Evolutionary conservation across 30 jellyfish, hydroid and myxozoan genomes (phyloP), one percentile per base, ranked within the genome.

Genomic region (Haliclystus octoradiatus): DNA sequence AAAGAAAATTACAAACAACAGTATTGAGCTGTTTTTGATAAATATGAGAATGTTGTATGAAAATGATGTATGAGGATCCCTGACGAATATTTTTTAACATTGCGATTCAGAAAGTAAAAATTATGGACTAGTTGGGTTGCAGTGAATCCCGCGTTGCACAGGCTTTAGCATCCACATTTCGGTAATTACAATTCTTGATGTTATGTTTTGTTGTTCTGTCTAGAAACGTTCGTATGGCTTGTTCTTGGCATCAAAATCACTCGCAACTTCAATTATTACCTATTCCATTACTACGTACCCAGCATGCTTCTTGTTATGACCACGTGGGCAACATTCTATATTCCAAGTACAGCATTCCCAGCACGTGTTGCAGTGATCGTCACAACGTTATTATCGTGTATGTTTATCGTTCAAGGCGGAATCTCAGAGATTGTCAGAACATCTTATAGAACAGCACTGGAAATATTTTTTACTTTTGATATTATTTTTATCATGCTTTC

Each of bases 281-380:
- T 77, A 57, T 77, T 65, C 50, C 91, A 77, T 50, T 78, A 65
- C 3, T 77, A 77, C 72, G 31, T 77, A 13, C 91, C 91, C 15
- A 79, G 91, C 14, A 71, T 66, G 1, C 53, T 77, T 22, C 75
- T 77, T 24, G 91, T 77, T 0, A 69, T 62, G 12, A 49, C 69
- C 25, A 65, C 91, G 26, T 77, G 77, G 68, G 52, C 91, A 22
- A 77, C 91, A 35, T 77, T 77, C 49, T 77, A 30, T 62, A 77
- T 77, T 28, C 91, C 82, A 23, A 73, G 80, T 26, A 68, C 72
- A 22, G 91, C 91, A 1, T 66, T 77, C 13, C 91, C 91, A 9
- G 91, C 91, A 1, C 68, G 91, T 67, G 81, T 77, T 31, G 69
- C 91, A 0, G 33, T 77, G 65, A 77, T 77, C 24, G 91, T 77